These are phyloP conservation scores for Plagiodera versicolora DNA, from an alignment of 2,888 invertebrate species.

Conservation along the genomic window DNA sequence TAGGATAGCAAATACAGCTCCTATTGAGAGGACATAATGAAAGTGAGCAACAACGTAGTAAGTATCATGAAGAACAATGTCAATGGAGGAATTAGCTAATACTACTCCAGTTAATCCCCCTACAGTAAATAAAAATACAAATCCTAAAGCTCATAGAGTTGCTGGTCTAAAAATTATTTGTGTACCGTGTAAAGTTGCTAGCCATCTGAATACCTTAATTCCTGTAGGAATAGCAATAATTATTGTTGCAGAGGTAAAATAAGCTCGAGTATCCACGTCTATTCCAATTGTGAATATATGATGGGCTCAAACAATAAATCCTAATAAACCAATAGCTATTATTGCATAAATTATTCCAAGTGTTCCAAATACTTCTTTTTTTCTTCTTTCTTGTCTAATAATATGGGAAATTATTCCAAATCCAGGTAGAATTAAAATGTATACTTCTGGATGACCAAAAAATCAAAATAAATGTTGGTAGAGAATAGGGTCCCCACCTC, in stretches of 20 bases:
- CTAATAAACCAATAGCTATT: constrained; percentile 77
- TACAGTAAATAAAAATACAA: constrained; percentile 76
- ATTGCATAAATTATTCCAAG: constrained; percentile 59
- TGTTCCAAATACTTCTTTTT: constrained; percentile 20
- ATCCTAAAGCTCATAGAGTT: constrained; percentile 70
- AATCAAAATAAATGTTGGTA: constrained; percentile 87
- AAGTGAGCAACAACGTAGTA: constrained; percentile 60
- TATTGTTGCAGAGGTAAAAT: constrained; percentile 83
- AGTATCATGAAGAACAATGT: constrained; percentile 78
- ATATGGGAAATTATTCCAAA: constrained; percentile 80
- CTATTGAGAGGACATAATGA: constrained; percentile 26
- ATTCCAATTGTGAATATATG: constrained; percentile 85
- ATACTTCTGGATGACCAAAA: constrained; percentile 86
- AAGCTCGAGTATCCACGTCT: constrained; percentile 82
- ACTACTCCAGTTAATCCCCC: constrained; percentile 72
- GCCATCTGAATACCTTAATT: constrained; percentile 81
- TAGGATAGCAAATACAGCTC: constrained; percentile 52
- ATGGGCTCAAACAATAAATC: constrained; percentile 83
- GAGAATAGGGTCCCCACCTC: constrained; percentile 79
- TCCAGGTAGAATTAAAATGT: constrained; percentile 59
- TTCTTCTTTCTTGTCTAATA: constrained; percentile 70
- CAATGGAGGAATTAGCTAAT: constrained; percentile 74
- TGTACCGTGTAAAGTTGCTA: constrained; percentile 70
- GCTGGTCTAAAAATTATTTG: constrained; percentile 63
- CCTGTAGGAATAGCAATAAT: constrained; percentile 86